Evolutionary conservation across 2,888 invertebrate species (phyloP), one percentile per base, ranked within the genome.

Genomic region (Mamestra brassicae): DNA sequence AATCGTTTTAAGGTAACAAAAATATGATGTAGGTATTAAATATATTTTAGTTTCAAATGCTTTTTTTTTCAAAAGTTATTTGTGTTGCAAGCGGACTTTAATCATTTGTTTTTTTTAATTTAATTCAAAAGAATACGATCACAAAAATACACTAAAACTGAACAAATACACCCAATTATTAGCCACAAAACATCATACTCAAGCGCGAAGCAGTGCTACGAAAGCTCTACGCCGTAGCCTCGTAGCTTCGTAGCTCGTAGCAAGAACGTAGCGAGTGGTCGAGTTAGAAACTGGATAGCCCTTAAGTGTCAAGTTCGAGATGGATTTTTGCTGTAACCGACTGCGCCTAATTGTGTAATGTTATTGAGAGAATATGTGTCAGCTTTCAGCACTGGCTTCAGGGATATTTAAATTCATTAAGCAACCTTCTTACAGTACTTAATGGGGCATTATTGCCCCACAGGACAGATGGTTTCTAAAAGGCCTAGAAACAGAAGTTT

Each of bases 241-340:
- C 47, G 81, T 84, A 84, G 78, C 68, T 47, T 91, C 85, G 57
- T 74, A 88, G 62, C 82, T 91, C 91, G 70, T 47, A 70, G 82
- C 80, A 74, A 87, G 84, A 86, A 86, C 84, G 88, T 87, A 88
- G 88, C 88, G 86, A 87, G 86, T 88, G 87, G 90, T 87, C 90
- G 92, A 92, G 91, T 90, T 90, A 88, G 76, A 91, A 89, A 90
- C 95, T 80, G 80, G 90, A 95, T 94, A 92, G 94, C 96, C 96
- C 95, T 96, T 93, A 96, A 95, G 95, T 92, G 95, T 91, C 94
- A 94, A 95, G 93, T 95, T 94, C 83, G 91, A 94, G 96, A 96
- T 96, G 96, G 96, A 96, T 96, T 96, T 96, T 96, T 96, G 96
- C 93, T 96, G 96, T 96, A 90, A 85, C 90, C 92, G 83, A 88